phyloP scores from a whole-genome alignment of 2,888 invertebrate genomes.

The Volucella bombylans region DNA sequence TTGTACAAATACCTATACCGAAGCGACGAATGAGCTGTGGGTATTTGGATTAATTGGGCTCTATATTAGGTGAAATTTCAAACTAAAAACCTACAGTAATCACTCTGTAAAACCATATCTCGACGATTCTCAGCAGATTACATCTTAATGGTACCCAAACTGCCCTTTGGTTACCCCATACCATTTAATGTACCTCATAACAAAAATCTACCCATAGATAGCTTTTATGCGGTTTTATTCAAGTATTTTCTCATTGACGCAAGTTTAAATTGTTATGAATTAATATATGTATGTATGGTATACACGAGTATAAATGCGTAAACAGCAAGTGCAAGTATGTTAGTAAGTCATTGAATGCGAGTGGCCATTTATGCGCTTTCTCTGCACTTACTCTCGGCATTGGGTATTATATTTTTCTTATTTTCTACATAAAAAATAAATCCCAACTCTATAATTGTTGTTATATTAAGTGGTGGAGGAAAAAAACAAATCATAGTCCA shows the following conservation, averaged over 20 bases:
- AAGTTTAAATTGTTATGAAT: constrained; percentile 5
- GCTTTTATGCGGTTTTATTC: constrained; percentile 9
- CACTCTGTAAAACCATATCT: too few relatives aligned
- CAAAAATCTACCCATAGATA: not conserved
- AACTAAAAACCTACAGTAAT: too few relatives aligned
- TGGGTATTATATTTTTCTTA: constrained; percentile 8
- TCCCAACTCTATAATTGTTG: constrained; percentile 16
- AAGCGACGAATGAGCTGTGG: too few relatives aligned
- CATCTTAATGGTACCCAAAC: too few relatives aligned
- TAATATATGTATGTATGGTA: too few relatives aligned
- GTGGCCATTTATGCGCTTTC: constrained; percentile 50
- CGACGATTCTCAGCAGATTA: too few relatives aligned
- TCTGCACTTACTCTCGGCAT: constrained; percentile 18
- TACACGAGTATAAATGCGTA: not conserved
- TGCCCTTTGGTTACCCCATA: not conserved
- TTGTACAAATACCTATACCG: too few relatives aligned
- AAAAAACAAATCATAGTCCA: constrained; percentile 26
- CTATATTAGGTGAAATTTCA: too few relatives aligned
- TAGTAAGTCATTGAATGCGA: constrained; percentile 38
- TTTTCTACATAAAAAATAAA: constrained; percentile 4
- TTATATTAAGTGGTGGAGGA: not conserved
- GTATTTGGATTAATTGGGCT: too few relatives aligned
- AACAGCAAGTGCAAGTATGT: constrained; percentile 39
- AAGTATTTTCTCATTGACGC: constrained; percentile 32
- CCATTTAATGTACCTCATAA: not conserved